These are phyloP conservation scores for Campopleginae sp. DNA, from an alignment of 2,888 invertebrate species.

Conservation along the genomic window DNA sequence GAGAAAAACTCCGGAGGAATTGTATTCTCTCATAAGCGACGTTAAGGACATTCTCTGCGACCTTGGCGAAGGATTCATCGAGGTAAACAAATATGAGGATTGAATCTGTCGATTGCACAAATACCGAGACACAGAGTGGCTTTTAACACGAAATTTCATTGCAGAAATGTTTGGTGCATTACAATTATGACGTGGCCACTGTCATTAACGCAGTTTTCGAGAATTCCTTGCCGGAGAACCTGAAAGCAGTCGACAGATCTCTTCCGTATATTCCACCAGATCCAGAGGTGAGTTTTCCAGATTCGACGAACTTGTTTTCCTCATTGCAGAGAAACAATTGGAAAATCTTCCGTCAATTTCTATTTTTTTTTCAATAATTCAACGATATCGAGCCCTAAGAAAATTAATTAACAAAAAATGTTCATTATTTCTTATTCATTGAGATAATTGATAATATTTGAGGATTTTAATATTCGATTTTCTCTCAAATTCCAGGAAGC, in stretches of 20 bases:
- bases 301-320: neutral
- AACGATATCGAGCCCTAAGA: too few relatives aligned
- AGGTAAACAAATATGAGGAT: slow-evolving; percentile 80
- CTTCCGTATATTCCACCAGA: slow-evolving; percentile 89
- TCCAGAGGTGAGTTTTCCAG: slow-evolving; percentile 80
- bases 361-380: too few relatives aligned
- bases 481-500: slow-evolving; percentile 69
- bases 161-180: slow-evolving; percentile 91
- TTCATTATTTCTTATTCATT: neutral
- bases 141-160: slow-evolving; percentile 77
- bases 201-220: slow-evolving; percentile 95
- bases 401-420: too few relatives aligned
- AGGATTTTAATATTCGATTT: neutral
- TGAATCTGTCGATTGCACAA: neutral
- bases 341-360: too few relatives aligned
- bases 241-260: slow-evolving; percentile 84
- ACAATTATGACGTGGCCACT: slow-evolving; percentile 90
- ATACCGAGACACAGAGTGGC: neutral
- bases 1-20: slow-evolving; percentile 77
- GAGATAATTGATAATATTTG: too few relatives aligned
- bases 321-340: too few relatives aligned
- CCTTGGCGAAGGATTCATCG: slow-evolving; percentile 90
- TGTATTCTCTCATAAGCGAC: slow-evolving; percentile 85
- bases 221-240: slow-evolving; percentile 87
- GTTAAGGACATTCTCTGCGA: slow-evolving; percentile 92